A percentile compares a stretch with the other conserved stretches of the same genome.
Conservation (phyloP, 2,113 vertebrate species). For the Morone chrysops region DNA sequence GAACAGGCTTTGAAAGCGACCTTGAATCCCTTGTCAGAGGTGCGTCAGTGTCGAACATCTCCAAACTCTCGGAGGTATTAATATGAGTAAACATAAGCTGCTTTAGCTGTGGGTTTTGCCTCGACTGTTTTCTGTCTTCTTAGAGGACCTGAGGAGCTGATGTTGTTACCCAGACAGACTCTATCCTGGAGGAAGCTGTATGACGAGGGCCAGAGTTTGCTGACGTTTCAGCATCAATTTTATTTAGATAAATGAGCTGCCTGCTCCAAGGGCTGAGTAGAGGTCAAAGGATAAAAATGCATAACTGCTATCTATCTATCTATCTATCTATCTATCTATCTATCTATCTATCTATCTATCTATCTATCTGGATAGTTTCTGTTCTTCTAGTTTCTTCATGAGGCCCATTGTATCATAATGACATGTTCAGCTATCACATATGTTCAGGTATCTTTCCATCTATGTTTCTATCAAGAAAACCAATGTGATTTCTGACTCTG, state of each 20-base stretch:
- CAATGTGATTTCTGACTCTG: not conserved
- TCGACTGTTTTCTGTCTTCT: slow-evolving; percentile 29
- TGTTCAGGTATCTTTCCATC: not conserved
- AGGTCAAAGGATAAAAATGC: slow-evolving; percentile 27
- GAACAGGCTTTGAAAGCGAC: not conserved
- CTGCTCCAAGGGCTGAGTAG: not conserved
- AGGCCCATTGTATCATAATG: too few relatives aligned
- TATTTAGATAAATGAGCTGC: slow-evolving; percentile 32
- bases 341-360: too few relatives aligned
- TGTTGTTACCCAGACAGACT: slow-evolving; percentile 6
- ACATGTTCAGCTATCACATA: too few relatives aligned
- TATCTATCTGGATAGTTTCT: too few relatives aligned
- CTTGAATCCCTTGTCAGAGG: slow-evolving; percentile 9
- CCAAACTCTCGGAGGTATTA: slow-evolving; percentile 30
- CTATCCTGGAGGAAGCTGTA: not conserved
- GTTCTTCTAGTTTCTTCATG: too few relatives aligned
- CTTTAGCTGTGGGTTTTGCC: slow-evolving; percentile 23
- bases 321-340: slow-evolving; percentile 6
- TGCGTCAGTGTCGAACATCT: slow-evolving; percentile 16
- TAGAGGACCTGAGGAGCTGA: slow-evolving; percentile 9
- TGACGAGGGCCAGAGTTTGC: not conserved
- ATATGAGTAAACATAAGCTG: slow-evolving; percentile 46
- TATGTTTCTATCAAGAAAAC: not conserved
- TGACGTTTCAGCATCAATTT: not conserved
- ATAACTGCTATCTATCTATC: not conserved